Base-by-base conservation (phyloP, 2,888 invertebrate genomes). In the Spisula subtruncata region DNA sequence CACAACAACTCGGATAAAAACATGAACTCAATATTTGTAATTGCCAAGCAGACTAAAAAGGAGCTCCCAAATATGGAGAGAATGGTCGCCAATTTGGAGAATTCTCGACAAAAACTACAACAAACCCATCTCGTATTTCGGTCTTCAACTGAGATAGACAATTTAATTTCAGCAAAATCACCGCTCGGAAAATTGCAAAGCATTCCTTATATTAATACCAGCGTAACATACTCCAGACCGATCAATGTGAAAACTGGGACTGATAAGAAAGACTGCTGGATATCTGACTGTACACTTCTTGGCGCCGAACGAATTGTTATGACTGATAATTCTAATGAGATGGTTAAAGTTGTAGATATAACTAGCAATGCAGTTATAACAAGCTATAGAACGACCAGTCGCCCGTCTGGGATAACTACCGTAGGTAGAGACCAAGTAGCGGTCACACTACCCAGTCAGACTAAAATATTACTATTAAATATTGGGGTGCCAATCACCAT, bases 321-420 rank as follows among this genome's bases (percentile, higher is more conserved):
- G 12, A 54, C 82, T 6, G 82, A 82, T 16, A 25, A 20, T 1
- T 25, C 12, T 4, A 82, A 82, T 48, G 54, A 82, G 32, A 54
- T 32, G 51, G 2, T 82, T 4, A 82, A 82, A 54, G 2, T 82
- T 14, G 16, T 82, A 16, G 82, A 82, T 32, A n/a, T 56, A 56
- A 14, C 0, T n/a, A 16, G 56, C n/a, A 18, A 51, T 1, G 32
- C 25, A 32, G 12, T 82, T 18, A 32, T 29, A 16, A 14, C 32
- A 12, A 29, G 54, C 18, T 32, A 56, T 32, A 25, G 35, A 12
- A 4, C 54, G 2, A 10, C 18, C 2, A 32, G 29, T 20, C 29
- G 12, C 14, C 82, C 82, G 25, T 12, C 14, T 29, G 82, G 54
- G 29, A n/a, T 82, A 10, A 54, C 82, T 29, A 29, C 54, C 16